Evolutionary conservation across 2,113 vertebrate species (phyloP), one percentile per base, ranked within the genome.

Genomic region (Recurvirostra avosetta): DNA sequence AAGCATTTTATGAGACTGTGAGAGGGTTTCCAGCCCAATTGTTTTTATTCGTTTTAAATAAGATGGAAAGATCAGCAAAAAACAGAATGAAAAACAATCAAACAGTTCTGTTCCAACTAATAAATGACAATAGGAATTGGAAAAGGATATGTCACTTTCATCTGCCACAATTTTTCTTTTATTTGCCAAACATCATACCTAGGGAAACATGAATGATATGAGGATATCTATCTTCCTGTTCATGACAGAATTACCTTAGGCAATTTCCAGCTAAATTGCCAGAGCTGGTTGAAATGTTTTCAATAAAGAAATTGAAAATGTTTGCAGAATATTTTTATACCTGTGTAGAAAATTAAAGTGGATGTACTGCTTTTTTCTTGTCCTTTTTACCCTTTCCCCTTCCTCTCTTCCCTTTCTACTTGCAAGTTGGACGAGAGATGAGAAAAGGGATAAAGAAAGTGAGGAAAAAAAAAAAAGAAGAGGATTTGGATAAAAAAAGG

Each of bases 261-360:
- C 83, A 94, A 92, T 85, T 97, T 91, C 90, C 55, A 85, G 70
- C 52, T 82, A 79, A 87, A 90, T 50, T 81, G 59, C 52, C 94
- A 75, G 8, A 92, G 52, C n/a, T 81, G 52, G 70, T 55, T 84
- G 77, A 95, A 92, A 87, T 76, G 19, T 91, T 92, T 90, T 89
- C 5, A 0, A 36, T 78, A 81, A 72, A 62, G 68, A 92, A 95
- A 75, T 62, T 82, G 73, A 94, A 95, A 95, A 84, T 75, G 11
- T 80, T 94, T 72, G 15, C 40, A 85, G 77, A 82, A 70, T 89
- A 89, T 66, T 91, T 92, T 89, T 68, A 78, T 91, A 45, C 6
- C 16, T 73, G 12, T 40, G 66, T n/a, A 49, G 32, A 84, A 32
- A 91, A 91, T 75, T 72, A 65, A 89, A 85, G 41, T 59, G n/a